Evolutionary conservation across 2,888 invertebrate species (phyloP).

Genomic region (Metallyticus violacea): DNA sequence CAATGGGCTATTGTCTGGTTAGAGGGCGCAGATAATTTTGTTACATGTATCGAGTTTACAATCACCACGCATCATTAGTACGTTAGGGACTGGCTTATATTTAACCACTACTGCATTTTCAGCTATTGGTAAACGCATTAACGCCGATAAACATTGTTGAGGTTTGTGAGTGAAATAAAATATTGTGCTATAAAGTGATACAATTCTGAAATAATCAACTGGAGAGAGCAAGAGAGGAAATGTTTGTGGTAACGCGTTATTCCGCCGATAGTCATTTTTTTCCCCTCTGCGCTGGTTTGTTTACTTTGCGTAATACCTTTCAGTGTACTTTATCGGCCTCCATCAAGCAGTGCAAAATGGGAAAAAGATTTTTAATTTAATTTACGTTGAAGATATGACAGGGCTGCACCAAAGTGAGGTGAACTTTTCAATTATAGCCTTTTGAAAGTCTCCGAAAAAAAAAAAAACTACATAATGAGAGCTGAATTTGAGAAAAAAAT

Average conservation of each 20-base stretch:
- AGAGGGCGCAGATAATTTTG: neutral
- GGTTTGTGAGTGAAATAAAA: neutral
- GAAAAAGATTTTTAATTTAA: neutral
- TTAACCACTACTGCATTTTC: neutral
- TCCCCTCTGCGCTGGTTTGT: neutral
- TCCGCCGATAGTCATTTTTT: neutral
- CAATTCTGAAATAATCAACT: neutral
- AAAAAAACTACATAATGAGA: no score
- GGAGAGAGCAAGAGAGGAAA: neutral
- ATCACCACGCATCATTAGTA: neutral
- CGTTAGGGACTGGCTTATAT: neutral
- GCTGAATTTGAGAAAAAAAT: no score
- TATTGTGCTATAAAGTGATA: neutral
- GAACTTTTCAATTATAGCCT: neutral
- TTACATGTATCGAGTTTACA: neutral
- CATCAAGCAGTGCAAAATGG: neutral
- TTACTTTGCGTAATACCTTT: neutral
- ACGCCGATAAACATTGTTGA: neutral
- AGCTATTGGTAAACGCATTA: neutral
- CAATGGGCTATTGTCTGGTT: neutral
- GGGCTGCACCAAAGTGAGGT: neutral
- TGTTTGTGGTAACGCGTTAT: neutral
- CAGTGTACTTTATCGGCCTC: neutral
- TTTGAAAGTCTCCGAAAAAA: no score
- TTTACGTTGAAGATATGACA: neutral